phyloP scores from a whole-genome alignment of 2,113 vertebrate species.

The Dasyprocta punctata region DNA sequence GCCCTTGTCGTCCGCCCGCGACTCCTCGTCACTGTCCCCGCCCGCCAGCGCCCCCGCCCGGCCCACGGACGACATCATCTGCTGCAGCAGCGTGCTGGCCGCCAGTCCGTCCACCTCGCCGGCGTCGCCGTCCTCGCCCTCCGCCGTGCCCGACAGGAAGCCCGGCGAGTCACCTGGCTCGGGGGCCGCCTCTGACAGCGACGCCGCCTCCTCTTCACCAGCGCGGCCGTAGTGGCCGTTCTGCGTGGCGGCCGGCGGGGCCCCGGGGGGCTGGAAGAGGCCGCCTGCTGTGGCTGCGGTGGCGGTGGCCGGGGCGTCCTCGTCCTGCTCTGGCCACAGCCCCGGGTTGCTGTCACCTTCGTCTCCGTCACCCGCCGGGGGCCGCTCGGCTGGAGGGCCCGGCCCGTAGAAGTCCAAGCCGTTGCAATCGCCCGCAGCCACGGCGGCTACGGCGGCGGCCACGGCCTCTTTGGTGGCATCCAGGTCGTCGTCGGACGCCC shows the following conservation, averaged over 20 bases:
- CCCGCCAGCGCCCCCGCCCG: conserved; percentile 82
- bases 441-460: conserved; percentile 39
- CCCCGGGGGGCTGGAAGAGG: conserved; percentile 89
- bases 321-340: conserved; percentile 86
- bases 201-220: conserved; percentile 85
- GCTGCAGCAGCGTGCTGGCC: conserved; percentile 95
- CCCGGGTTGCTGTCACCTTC: conserved; percentile 83
- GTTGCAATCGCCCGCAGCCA: conserved; percentile 81
- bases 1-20: conserved; percentile 91
- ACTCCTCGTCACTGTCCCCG: conserved; percentile 88
- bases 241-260: conserved; percentile 87
- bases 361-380: conserved; percentile 84
- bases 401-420: conserved; percentile 87
- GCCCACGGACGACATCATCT: conserved; percentile 96
- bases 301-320: conserved; percentile 82
- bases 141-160: conserved; percentile 75
- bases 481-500: conserved; percentile 89
- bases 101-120: conserved; percentile 87
- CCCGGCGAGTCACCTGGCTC: conserved; percentile 85
- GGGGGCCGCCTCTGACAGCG: conserved; percentile 83
- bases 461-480: conserved; percentile 92
- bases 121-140: conserved; percentile 86
- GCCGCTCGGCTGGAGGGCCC: conserved; percentile 83
- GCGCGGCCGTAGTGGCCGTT: conserved; percentile 85
- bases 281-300: conserved; percentile 78